Conservation (phyloP, 2,888 invertebrate genomes). For the Chesias legatella region DNA sequence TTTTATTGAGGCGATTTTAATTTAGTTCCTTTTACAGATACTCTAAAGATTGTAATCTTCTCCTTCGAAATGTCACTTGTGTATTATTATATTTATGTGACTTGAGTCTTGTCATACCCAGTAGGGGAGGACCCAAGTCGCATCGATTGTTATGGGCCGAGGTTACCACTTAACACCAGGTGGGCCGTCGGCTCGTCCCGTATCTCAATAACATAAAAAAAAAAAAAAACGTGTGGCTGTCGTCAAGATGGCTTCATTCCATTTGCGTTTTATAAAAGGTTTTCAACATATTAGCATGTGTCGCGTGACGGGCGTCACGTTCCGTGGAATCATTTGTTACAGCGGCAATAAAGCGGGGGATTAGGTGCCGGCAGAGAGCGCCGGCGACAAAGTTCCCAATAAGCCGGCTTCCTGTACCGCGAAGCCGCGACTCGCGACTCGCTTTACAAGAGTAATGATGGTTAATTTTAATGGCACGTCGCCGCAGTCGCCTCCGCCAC, state of each 20-base stretch:
- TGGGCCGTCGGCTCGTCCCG: too few relatives aligned
- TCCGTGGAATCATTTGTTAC: conserved; percentile 62
- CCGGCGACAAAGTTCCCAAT: conserved; percentile 69
- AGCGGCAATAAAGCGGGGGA: conserved; percentile 67
- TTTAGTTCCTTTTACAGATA: too few relatives aligned
- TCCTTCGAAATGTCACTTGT: too few relatives aligned
- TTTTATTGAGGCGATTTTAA: too few relatives aligned
- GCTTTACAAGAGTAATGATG: conserved; percentile 78
- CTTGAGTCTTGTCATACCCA: too few relatives aligned
- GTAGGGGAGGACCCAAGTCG: too few relatives aligned
- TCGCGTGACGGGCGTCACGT: conserved; percentile 35
- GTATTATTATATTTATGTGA: too few relatives aligned
- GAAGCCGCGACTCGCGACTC: conserved; percentile 49
- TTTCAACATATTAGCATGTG: conserved; percentile 30
- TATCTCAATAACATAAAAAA: too few relatives aligned
- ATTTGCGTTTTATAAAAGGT: conserved; percentile 23
- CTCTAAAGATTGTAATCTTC: too few relatives aligned
- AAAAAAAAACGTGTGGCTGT: too few relatives aligned
- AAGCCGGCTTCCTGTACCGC: conserved; percentile 64
- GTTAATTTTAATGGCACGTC: conserved; percentile 79
- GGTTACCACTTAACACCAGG: too few relatives aligned
- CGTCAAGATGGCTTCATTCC: neutral
- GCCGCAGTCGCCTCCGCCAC: conserved; percentile 42
- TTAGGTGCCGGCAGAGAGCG: conserved; percentile 61
- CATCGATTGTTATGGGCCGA: too few relatives aligned